Conservation (phyloP, 2,797 vertebrate species). For the Phrynocephalus forsythii region DNA sequence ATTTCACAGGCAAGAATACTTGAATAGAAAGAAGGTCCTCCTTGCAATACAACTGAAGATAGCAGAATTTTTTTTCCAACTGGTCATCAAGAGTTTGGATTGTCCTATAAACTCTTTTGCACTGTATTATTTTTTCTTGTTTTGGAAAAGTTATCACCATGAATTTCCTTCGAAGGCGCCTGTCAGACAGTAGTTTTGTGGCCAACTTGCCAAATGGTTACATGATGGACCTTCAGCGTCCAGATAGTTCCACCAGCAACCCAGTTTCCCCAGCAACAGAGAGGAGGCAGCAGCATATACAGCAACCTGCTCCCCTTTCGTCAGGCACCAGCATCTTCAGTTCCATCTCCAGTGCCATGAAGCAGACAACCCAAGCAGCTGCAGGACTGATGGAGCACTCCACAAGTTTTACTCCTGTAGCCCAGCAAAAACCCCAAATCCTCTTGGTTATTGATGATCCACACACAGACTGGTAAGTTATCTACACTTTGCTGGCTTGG, state of each 20-base stretch:
- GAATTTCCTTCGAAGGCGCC: constrained; percentile 96
- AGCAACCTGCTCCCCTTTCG: constrained; percentile 71
- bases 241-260: constrained; percentile 87
- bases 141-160: constrained; percentile 72
- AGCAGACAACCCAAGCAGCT: constrained; percentile 85
- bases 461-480: constrained; percentile 93
- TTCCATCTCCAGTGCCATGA: constrained; percentile 95
- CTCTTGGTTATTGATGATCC: constrained; percentile 91
- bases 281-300: constrained; percentile 81
- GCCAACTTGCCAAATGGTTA: constrained; percentile 96
- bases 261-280: constrained; percentile 89
- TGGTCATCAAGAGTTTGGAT: background rate
- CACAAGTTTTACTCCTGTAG: constrained; percentile 14
- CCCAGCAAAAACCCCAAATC: constrained; percentile 87
- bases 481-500: accelerated
- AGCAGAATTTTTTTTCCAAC: background rate
- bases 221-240: constrained; percentile 94
- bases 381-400: constrained; percentile 77
- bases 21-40: constrained; percentile 16
- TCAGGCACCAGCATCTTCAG: constrained; percentile 86
- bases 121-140: accelerated
- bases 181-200: constrained; percentile 97
- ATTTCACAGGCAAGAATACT: constrained; percentile 18
- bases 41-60: background rate
- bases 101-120: background rate